phyloP scores from a whole-genome alignment of 2,888 invertebrate species.

The Tyria jacobaeae region DNA sequence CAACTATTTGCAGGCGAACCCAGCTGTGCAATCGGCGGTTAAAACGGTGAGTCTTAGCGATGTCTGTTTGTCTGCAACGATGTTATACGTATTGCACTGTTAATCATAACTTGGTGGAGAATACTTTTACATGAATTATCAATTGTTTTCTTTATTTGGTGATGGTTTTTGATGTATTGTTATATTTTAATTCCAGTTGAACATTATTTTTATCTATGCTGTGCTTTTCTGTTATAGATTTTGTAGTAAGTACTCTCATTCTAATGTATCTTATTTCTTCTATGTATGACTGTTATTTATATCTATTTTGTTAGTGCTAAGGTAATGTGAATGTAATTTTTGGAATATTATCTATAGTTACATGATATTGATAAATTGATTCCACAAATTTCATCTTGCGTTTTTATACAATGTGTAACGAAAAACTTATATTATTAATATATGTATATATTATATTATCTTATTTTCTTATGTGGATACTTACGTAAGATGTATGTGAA shows the following conservation, averaged over 20 bases:
- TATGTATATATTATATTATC: too few species aligned
- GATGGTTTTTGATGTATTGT: constrained; percentile 30
- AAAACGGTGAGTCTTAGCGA: constrained; percentile 93
- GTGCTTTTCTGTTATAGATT: not conserved
- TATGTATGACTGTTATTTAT: not conserved
- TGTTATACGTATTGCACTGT: constrained; percentile 40
- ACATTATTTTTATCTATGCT: not conserved
- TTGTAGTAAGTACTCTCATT: not conserved
- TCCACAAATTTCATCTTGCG: too few species aligned
- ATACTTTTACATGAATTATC: constrained; percentile 40
- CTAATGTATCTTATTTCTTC: not conserved
- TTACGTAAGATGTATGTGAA: too few species aligned
- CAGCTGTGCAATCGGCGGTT: constrained; percentile 96
- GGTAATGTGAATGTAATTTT: not conserved
- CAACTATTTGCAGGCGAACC: constrained; percentile 94
- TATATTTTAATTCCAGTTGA: not conserved
- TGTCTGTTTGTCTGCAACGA: constrained; percentile 50
- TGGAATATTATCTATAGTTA: not conserved
- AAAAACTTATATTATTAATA: too few species aligned
- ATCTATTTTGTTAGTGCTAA: not conserved
- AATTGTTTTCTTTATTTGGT: constrained; percentile 28
- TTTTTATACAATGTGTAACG: too few species aligned
- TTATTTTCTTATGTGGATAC: too few species aligned
- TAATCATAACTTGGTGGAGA: constrained; percentile 68
- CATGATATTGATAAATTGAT: too few species aligned